A percentile compares a stretch with the other conserved stretches of the same genome.
phyloP scores from a whole-genome alignment of 1,140 invertebrate genomes.

The Ostrea edulis region DNA sequence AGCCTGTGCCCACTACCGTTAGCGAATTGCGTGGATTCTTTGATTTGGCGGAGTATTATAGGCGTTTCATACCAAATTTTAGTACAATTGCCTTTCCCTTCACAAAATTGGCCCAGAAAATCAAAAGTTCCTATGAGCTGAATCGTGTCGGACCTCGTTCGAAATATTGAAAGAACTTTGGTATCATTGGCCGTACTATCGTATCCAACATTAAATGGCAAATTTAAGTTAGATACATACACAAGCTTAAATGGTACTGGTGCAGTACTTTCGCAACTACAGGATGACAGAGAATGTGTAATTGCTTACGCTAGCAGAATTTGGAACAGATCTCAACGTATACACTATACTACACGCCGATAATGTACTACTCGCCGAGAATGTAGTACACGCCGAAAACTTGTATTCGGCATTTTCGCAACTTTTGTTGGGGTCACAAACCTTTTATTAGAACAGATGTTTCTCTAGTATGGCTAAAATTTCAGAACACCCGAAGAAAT shows the following conservation, averaged over 20 bases:
- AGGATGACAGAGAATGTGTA: background rate
- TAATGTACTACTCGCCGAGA: no score
- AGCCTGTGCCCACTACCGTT: conserved; percentile 29
- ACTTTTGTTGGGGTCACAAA: background rate
- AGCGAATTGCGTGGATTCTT: background rate
- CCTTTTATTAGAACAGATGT: background rate
- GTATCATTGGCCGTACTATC: background rate
- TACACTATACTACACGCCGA: background rate
- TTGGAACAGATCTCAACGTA: background rate
- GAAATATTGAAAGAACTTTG: background rate
- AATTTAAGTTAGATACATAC: background rate
- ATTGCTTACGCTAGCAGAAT: conserved; percentile 6
- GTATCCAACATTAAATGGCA: background rate
- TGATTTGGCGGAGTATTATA: background rate
- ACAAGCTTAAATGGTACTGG: background rate
- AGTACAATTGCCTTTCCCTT: background rate
- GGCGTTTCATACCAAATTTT: background rate
- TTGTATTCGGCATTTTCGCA: background rate
- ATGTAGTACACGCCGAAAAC: background rate
- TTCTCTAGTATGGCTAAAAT: background rate
- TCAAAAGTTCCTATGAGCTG: background rate
- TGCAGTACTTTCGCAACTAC: background rate
- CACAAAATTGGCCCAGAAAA: background rate
- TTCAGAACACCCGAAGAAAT: conserved; percentile 25
- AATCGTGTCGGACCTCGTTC: background rate